A percentile compares a stretch with the other conserved stretches of the same genome.
Evolutionary conservation across 2,113 vertebrate genomes (phyloP).

Genomic region (Barbus barbus): DNA sequence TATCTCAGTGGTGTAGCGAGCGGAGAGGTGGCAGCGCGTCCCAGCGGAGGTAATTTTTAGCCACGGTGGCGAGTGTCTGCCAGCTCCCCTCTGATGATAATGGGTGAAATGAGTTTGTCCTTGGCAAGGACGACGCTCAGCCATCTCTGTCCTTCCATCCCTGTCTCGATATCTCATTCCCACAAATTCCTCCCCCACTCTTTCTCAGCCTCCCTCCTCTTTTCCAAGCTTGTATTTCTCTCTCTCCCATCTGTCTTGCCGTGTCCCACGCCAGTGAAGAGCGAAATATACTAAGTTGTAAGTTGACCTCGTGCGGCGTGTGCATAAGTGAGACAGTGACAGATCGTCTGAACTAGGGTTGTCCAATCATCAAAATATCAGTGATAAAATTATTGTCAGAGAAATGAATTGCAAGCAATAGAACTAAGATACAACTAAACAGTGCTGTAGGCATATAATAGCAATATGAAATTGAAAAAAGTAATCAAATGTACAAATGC

Average conservation of each 20-base stretch:
- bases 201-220: neutral
- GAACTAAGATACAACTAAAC: neutral
- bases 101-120: slow-evolving; percentile 47
- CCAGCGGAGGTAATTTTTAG: slow-evolving; percentile 47
- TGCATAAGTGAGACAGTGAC: neutral
- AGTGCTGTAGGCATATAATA: neutral
- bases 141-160: slow-evolving; percentile 24
- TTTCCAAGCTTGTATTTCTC: slow-evolving; percentile 10
- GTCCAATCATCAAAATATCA: neutral
- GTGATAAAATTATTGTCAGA: neutral
- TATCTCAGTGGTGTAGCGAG: neutral
- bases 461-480: neutral
- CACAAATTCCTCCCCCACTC: slow-evolving; percentile 23
- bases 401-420: neutral
- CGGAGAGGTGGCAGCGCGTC: slow-evolving; percentile 11
- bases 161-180: slow-evolving; percentile 4
- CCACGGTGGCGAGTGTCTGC: slow-evolving; percentile 1
- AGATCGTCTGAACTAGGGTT: neutral
- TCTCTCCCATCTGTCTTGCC: slow-evolving; percentile 16
- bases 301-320: neutral
- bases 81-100: slow-evolving; percentile 32
- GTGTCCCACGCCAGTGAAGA: slow-evolving; percentile 21
- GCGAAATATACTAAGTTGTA: slow-evolving; percentile 12
- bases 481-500: neutral
- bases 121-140: slow-evolving; percentile 32